These are phyloP conservation scores for Heliconius himera DNA, from an alignment of 1,140 invertebrate species.

Conservation along the genomic window DNA sequence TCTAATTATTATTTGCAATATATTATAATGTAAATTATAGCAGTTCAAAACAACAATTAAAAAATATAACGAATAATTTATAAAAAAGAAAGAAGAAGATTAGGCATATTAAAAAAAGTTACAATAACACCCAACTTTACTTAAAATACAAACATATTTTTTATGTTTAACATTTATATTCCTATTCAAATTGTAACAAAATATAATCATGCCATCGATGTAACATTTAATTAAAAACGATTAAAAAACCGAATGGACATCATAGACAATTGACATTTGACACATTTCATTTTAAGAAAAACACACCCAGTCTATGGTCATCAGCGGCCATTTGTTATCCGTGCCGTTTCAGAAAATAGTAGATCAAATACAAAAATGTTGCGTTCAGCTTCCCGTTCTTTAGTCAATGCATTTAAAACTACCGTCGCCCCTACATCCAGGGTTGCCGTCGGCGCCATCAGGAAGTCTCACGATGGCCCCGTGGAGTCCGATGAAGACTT, in stretches of 20 bases:
- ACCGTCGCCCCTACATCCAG: constrained; percentile 67
- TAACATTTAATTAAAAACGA: no score
- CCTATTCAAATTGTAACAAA: no score
- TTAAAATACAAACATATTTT: no score
- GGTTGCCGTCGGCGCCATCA: constrained; percentile 57
- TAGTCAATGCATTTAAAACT: constrained; percentile 68
- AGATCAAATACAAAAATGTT: constrained; percentile 74
- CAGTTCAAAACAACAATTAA: no score
- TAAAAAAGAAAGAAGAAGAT: no score
- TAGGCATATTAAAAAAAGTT: no score
- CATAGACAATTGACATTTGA: constrained; percentile 23
- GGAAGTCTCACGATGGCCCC: constrained; percentile 62
- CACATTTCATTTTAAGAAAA: constrained; percentile 3
- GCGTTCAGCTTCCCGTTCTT: constrained; percentile 68
- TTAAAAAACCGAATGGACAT: neutral
- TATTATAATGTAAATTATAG: no score
- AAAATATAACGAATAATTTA: no score
- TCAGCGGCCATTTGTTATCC: constrained; percentile 76
- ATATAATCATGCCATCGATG: no score
- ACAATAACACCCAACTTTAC: no score
- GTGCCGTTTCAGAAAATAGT: constrained; percentile 55
- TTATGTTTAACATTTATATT: no score
- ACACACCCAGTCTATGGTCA: constrained; percentile 53
- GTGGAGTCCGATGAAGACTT: constrained; percentile 76
- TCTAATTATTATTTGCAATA: no score